Base-by-base conservation (phyloP, 2,888 invertebrate genomes). In the Ochlodes sylvanus region DNA sequence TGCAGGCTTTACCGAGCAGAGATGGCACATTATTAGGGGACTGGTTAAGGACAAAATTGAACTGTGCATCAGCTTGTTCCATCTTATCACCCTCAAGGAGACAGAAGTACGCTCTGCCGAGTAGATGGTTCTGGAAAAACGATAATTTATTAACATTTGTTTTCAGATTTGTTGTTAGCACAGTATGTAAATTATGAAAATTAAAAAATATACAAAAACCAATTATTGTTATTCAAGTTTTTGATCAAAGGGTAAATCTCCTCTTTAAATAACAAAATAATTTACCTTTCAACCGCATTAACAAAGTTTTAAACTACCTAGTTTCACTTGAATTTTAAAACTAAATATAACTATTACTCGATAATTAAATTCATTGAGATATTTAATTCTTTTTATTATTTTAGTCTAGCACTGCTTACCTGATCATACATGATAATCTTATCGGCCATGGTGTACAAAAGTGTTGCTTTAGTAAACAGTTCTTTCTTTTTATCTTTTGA, bases 391-490 rank as follows among this genome's bases (percentile, higher is more conserved):
- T 38, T 38, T 9, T 38, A 38, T 12, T 38, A 12, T 12, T 38
- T 1, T 0, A 38, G 38, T 38, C 38, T 12, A 10, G 12, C 10
- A 12, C 9, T 12, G 10, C 38, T 84, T 89, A 97, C 97, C 94
- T 98, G 99, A 84, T 99, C 99, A 91, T 99, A 99, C 99, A 99
- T 99, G 80, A 99, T 98, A 87, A 99, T 99, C 93, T 99, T 99
- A 86, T 99, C 99, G 6, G 99, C 99, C 73, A 98, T 98, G 0
- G 98, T 98, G 85, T 99, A 99, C n/a, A 99, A 92, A 61, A 98
- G 95, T 0, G 99, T 99, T 2, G 99, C 99, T 94, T 98, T 98
- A 32, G 97, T 97, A 81, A 99, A 99, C 15, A 98, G 94, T 76
- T 99, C 99, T 71, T 98, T 95, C 84, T 98, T 98, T 81, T 97